A percentile compares a stretch with the other conserved stretches of the same genome.
Conservation (phyloP, 2,888 invertebrate genomes). For the Pandemis heparana region DNA sequence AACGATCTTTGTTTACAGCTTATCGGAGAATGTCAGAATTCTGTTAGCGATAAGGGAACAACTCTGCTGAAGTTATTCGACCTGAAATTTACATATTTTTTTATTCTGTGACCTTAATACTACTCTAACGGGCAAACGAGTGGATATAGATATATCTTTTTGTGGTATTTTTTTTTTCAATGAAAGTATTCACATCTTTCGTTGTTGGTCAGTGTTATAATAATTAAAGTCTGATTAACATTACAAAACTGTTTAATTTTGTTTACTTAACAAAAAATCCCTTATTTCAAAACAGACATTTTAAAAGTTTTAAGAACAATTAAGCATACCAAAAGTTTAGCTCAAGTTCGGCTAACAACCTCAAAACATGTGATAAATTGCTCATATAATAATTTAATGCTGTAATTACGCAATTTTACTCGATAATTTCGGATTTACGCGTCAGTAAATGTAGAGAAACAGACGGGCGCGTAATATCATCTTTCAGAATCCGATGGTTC, state of each 20-base stretch:
- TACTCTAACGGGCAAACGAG: no score
- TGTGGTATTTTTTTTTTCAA: no score
- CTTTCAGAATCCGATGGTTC: background rate
- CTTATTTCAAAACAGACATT: no score
- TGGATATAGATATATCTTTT: no score
- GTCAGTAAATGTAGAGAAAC: background rate
- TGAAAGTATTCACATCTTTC: no score
- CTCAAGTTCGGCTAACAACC: background rate
- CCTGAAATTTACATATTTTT: background rate
- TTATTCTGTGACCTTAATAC: no score
- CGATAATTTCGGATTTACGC: background rate
- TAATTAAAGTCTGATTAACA: no score
- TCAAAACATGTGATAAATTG: background rate
- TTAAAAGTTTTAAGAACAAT: background rate
- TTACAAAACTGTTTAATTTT: background rate
- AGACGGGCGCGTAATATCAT: background rate
- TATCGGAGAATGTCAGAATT: slow-evolving; percentile 45
- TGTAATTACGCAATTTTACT: background rate
- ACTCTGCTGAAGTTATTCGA: slow-evolving; percentile 4
- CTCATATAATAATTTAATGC: background rate
- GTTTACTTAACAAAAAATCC: background rate
- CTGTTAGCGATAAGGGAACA: slow-evolving; percentile 25
- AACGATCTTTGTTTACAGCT: slow-evolving; percentile 58
- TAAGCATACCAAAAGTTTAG: background rate
- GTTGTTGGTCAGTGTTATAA: no score